Evolutionary conservation across 2,888 invertebrate species (phyloP), one percentile per base, ranked within the genome.

Genomic region (Unio delphinus): DNA sequence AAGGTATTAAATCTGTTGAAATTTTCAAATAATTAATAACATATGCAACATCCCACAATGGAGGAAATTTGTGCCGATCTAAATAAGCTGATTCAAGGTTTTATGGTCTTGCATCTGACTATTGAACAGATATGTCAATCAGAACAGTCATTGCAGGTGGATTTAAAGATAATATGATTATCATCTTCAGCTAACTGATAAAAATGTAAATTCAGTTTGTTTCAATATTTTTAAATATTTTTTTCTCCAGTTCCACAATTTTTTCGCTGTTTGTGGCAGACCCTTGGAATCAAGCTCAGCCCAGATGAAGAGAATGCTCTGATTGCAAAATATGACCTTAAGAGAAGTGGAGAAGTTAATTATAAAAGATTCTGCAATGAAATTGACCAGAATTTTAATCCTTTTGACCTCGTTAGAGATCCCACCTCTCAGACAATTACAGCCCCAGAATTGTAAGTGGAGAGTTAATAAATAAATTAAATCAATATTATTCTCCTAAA

Each of bases 231-330:
- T 15, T 3, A 45, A 45, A 23, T 59, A 18, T 69, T 58, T 65
- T 61, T n/a, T 64, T 28, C 28, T 34, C n/a, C 77, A 90, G 90
- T 77, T 20, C 81, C 85, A 20, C 90, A 90, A 73, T 90, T 90
- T 78, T 88, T 88, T 68, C 81, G 90, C 67, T 87, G 88, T 67
- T 76, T 90, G 54, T 89, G 89, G 86, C 84, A 87, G 65, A 89
- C 89, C 59, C 71, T 90, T 17, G 86, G 86, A 18, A 62, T 90
- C 23, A 83, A 87, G 69, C 73, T 90, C 26, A 78, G 73, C 15
- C 77, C 77, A 58, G 87, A 87, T 59, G 86, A 90, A 75, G 88
- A 88, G 69, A 69, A 78, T 60, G 67, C 79, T 0, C 69, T 90
- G 15, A 77, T 75, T 26, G 69, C 81, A 26, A 89, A 86, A 72